phyloP scores from a whole-genome alignment of 2,888 invertebrate genomes.

The Lasioglossum zephyrum region DNA sequence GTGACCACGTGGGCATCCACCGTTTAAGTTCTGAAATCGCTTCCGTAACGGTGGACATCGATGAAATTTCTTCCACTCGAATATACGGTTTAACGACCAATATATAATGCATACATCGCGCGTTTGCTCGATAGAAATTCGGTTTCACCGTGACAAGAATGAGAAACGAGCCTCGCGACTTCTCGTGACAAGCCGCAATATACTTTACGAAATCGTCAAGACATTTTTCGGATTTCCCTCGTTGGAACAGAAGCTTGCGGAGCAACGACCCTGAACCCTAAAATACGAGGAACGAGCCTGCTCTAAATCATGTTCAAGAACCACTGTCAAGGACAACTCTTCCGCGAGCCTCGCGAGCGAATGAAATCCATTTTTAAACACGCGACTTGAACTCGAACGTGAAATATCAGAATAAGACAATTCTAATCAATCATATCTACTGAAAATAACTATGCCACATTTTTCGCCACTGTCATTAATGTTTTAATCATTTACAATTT shows the following conservation, averaged over 20 bases:
- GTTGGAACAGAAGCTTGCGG: background rate
- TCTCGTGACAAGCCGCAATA: slow-evolving; percentile 11
- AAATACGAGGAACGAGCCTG: background rate
- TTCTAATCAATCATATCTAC: background rate
- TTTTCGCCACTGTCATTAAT: background rate
- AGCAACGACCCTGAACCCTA: slow-evolving; percentile 15
- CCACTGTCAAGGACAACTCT: slow-evolving; percentile 10
- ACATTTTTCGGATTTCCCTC: background rate
- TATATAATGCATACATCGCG: slow-evolving; percentile 15
- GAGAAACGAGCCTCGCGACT: slow-evolving; percentile 38
- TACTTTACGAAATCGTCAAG: background rate
- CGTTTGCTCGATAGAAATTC: slow-evolving; percentile 17
- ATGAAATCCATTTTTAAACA: background rate
- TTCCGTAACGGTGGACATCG: background rate
- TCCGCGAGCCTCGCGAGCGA: background rate
- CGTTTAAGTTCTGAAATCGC: slow-evolving; percentile 3
- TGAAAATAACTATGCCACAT: background rate
- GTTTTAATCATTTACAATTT: background rate
- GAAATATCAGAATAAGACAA: background rate
- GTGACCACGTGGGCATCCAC: background rate
- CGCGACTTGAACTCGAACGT: background rate
- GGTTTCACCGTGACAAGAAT: slow-evolving; percentile 37
- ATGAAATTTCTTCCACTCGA: slow-evolving; percentile 3
- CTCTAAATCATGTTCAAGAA: background rate
- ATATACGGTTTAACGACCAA: slow-evolving; percentile 5